These are phyloP conservation scores for Ceratosolen solmsi DNA, from an alignment of 1,140 invertebrate genomes.

Conservation along the genomic window DNA sequence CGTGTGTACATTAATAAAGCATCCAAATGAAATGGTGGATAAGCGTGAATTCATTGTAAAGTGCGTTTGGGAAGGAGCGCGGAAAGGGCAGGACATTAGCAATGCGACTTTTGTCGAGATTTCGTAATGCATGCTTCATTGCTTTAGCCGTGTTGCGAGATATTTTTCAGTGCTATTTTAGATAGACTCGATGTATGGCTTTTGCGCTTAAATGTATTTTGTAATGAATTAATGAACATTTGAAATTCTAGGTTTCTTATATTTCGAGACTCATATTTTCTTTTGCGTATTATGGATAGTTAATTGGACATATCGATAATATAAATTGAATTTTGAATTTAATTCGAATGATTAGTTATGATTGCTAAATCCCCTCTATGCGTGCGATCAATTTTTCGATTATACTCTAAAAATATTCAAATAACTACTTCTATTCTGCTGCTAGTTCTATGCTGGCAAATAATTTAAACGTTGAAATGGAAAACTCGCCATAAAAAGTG, in stretches of 20 bases:
- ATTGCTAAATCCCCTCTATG: background rate
- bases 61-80: background rate
- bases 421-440: no score
- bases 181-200: background rate
- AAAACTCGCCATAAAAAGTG: no score
- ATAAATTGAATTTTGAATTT: background rate
- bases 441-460: no score
- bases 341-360: background rate
- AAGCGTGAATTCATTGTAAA: no score
- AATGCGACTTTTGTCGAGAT: background rate
- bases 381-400: conserved; percentile 3
- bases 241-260: no score
- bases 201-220: background rate
- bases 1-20: background rate
- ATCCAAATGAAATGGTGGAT: background rate
- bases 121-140: background rate
- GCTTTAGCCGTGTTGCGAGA: background rate
- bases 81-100: background rate
- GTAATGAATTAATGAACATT: background rate
- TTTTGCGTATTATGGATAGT: background rate
- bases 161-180: background rate
- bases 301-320: background rate
- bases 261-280: background rate
- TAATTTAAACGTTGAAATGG: no score
- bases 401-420: no score